These are phyloP conservation scores for Lasioglossum calceatum DNA, from an alignment of 2,888 invertebrate genomes.

Conservation along the genomic window DNA sequence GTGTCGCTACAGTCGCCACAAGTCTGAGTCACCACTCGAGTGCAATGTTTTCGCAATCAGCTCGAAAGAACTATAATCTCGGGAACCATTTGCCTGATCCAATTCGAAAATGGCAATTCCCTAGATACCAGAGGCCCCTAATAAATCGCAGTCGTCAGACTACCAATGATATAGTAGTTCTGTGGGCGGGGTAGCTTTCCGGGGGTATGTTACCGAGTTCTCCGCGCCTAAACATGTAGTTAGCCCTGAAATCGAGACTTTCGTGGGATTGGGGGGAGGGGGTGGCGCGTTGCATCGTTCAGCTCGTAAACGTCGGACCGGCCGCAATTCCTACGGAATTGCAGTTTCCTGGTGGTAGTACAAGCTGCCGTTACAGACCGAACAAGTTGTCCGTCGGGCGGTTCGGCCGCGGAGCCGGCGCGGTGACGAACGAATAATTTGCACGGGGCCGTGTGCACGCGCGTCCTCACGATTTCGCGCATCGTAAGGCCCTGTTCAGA, in stretches of 20 bases:
- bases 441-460: background rate
- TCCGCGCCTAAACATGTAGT: slow-evolving; percentile 31
- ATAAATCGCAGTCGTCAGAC: slow-evolving; percentile 6
- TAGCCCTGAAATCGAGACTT: slow-evolving; percentile 42
- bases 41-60: background rate
- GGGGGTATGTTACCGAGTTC: slow-evolving; percentile 35
- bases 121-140: background rate
- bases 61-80: background rate
- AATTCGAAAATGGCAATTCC: background rate
- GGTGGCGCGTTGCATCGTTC: slow-evolving; percentile 11
- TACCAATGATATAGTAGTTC: slow-evolving; percentile 32
- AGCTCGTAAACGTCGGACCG: slow-evolving; percentile 42
- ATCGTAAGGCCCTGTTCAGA: slow-evolving; percentile 32
- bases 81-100: background rate
- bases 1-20: too few relatives aligned
- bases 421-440: background rate
- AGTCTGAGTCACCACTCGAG: too few relatives aligned
- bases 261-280: slow-evolving; percentile 18
- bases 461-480: slow-evolving; percentile 11
- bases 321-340: slow-evolving; percentile 46
- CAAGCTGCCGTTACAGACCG: slow-evolving; percentile 41
- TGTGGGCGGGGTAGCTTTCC: background rate
- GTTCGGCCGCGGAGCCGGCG: background rate
- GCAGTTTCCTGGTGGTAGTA: slow-evolving; percentile 55
- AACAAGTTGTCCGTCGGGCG: slow-evolving; percentile 43